Evolutionary conservation across 2,888 invertebrate genomes (phyloP), one percentile per base, ranked within the genome.

Genomic region (Griposia aprilina): DNA sequence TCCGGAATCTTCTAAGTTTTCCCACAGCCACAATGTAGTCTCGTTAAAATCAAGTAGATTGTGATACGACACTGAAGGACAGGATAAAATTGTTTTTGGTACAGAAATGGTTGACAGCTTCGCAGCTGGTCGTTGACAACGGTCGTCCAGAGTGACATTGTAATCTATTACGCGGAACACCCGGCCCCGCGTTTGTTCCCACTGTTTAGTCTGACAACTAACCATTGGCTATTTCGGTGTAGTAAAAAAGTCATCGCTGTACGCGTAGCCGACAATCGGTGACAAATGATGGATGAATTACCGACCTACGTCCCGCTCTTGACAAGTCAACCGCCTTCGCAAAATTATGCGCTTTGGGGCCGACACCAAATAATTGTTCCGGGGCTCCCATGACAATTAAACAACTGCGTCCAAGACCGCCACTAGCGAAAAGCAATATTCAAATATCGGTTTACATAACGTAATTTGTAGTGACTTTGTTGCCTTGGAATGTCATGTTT

Each of bases 101-200:
- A 83, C 81, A 78, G 87, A 85, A 83, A 89, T 83, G 83, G 84
- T 68, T 92, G 93, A 93, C 93, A 93, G 91, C 82, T 83, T 76
- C 92, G 83, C 94, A 93, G 92, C 93, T 94, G 93, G 85, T 81
- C 84, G 91, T 87, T 93, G 94, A 94, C 94, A 94, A 92, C 94
- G 94, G 94, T 93, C 92, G 90, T 83, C 86, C 73, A 78, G 90
- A 90, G 89, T 93, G 94, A 94, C 93, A 93, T 90, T 87, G 93
- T 94, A 93, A 94, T 94, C 93, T 94, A 94, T 94, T 94, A 94
- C 92, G 88, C 87, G 79, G 80, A 88, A 91, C 89, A 89, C 85
- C 80, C 84, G 74, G 75, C 74, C 70, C 65, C 66, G 75, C 80
- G 83, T 83, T 87, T 86, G 85, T 86, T 69, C 73, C 65, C 74